These are phyloP conservation scores for Leptinotarsa rubiginosa DNA, from an alignment of 2,888 invertebrate species.

Conservation along the genomic window DNA sequence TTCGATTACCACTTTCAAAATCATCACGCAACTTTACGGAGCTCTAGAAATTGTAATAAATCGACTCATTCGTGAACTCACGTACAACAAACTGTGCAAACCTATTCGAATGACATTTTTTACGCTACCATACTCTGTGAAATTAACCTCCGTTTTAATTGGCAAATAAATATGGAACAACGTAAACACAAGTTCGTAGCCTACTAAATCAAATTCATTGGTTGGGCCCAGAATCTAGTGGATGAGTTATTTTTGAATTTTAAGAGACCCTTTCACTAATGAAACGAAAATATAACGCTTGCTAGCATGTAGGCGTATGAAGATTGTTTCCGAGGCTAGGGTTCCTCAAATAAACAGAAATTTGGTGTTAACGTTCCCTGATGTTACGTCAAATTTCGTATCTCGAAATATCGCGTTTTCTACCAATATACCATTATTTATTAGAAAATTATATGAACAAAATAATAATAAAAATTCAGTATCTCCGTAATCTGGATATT, in stretches of 20 bases:
- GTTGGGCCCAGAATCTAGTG: slow-evolving; percentile 20
- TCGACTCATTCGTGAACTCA: not conserved
- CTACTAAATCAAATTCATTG: slow-evolving; percentile 28
- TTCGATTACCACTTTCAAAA: not conserved
- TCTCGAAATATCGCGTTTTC: no score
- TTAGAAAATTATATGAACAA: no score
- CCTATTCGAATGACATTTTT: slow-evolving; percentile 18
- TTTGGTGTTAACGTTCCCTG: not conserved
- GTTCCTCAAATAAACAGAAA: not conserved
- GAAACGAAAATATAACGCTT: slow-evolving; percentile 14
- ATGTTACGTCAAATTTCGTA: no score
- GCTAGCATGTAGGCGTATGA: not conserved
- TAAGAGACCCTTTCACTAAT: slow-evolving; percentile 21
- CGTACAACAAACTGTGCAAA: slow-evolving; percentile 2
- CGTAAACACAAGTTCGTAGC: slow-evolving; percentile 26
- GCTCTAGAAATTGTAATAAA: not conserved
- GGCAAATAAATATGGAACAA: slow-evolving; percentile 29
- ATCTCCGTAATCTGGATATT: no score
- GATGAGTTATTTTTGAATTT: slow-evolving; percentile 29
- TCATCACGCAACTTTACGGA: not conserved
- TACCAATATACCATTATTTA: no score
- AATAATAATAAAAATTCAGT: no score
- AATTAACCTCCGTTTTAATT: slow-evolving; percentile 30
- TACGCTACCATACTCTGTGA: not conserved
- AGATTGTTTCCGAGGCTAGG: not conserved